Conservation (phyloP, 1,140 invertebrate species). For the Cyclargus thomasi region DNA sequence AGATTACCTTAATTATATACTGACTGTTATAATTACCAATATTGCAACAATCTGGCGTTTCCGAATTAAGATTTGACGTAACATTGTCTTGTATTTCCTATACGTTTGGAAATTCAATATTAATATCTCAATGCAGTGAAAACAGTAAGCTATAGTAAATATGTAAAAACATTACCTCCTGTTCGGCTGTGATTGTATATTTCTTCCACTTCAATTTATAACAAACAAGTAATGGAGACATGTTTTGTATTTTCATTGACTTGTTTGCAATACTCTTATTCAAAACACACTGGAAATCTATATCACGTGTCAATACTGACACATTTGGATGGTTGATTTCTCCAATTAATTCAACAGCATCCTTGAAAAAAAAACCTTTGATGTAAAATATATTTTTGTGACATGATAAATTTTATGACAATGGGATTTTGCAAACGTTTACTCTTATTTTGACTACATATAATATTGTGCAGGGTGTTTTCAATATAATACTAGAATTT, state of each 20-base stretch:
- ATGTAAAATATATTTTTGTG: background rate
- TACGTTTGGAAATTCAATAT: background rate
- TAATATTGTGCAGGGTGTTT: too few species aligned
- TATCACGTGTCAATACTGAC: conserved; percentile 45
- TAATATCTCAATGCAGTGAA: background rate
- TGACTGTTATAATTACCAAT: conserved; percentile 5
- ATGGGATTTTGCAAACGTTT: background rate
- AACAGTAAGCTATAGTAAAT: background rate
- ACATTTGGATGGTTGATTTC: conserved; percentile 64
- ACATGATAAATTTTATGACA: background rate
- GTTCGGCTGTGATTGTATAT: conserved; percentile 24
- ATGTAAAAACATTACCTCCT: conserved; percentile 10
- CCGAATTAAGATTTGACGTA: conserved; percentile 22
- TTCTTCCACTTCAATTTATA: conserved; percentile 63
- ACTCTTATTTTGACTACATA: background rate
- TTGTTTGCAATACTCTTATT: conserved; percentile 54
- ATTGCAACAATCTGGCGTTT: background rate
- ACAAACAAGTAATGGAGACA: conserved; percentile 55
- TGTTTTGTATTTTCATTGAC: conserved; percentile 61
- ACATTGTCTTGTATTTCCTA: background rate
- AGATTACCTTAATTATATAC: background rate
- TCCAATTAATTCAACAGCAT: conserved; percentile 56
- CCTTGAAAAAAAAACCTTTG: conserved; percentile 39
- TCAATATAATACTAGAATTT: too few species aligned
- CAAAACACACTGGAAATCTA: conserved; percentile 58